These are phyloP conservation scores for Fissipunctia ypsillon DNA, from an alignment of 2,888 invertebrate genomes.

Conservation along the genomic window DNA sequence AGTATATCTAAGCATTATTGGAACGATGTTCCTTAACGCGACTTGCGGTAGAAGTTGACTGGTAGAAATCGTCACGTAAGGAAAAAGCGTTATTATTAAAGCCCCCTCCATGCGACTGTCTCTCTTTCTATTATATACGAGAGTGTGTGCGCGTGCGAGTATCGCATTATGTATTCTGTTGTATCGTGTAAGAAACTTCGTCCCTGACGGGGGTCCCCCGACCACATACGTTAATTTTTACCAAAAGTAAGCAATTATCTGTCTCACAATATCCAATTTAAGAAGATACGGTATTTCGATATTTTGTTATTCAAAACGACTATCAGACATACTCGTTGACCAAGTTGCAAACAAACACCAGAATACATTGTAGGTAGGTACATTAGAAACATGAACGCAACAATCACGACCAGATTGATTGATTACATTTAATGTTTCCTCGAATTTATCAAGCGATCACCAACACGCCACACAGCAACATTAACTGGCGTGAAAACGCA, in stretches of 20 bases:
- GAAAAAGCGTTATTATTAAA: too few relatives aligned
- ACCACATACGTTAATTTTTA: too few relatives aligned
- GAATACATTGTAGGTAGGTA: slow-evolving; percentile 1
- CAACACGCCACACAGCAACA: slow-evolving; percentile 34
- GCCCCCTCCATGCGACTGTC: too few relatives aligned
- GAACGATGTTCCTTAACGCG: too few relatives aligned
- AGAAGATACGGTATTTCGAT: slow-evolving; percentile 1
- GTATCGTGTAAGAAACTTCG: too few relatives aligned
- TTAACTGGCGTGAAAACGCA: slow-evolving; percentile 13
- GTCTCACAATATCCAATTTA: background rate
- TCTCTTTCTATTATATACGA: too few relatives aligned
- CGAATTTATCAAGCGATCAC: slow-evolving; percentile 25
- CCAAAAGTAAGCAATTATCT: background rate
- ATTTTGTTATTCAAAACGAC: background rate
- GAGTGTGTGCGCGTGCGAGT: too few relatives aligned
- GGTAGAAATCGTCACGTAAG: too few relatives aligned
- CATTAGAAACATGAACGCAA: slow-evolving; percentile 12
- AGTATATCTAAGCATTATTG: background rate
- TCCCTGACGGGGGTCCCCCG: too few relatives aligned
- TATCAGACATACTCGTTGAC: slow-evolving; percentile 4
- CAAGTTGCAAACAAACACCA: slow-evolving; percentile 8
- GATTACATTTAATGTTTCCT: slow-evolving; percentile 41
- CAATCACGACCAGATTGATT: slow-evolving; percentile 41
- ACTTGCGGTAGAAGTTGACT: too few relatives aligned
- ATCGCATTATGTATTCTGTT: too few relatives aligned